Percentiles rank a stretch among this genome's conserved stretches.
These are phyloP conservation scores for Oreocharis arfaki DNA, from an alignment of 2,113 vertebrate genomes.

Conservation along the genomic window DNA sequence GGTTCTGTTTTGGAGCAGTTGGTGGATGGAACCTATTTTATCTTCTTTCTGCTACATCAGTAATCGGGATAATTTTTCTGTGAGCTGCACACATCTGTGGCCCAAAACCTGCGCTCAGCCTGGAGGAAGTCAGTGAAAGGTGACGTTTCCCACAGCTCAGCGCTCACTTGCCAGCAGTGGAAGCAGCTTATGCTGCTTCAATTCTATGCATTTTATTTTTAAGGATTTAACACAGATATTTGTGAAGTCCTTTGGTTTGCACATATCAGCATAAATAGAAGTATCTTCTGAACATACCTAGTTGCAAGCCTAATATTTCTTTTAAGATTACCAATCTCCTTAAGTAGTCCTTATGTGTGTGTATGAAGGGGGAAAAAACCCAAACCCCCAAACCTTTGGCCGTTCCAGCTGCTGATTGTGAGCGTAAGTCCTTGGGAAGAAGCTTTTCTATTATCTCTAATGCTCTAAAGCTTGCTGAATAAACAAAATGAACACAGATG, in stretches of 20 bases:
- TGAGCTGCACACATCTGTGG: not conserved
- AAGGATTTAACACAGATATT: not conserved
- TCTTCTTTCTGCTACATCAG: not conserved
- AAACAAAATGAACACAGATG: conserved; percentile 60
- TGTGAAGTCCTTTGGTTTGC: not conserved
- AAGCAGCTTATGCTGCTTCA: not conserved
- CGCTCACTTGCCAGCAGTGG: not conserved
- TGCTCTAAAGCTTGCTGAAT: conserved; percentile 29
- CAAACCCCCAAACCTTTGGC: not conserved
- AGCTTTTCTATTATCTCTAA: conserved; percentile 16
- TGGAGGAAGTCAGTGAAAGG: not conserved
- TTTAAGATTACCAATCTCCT: not conserved
- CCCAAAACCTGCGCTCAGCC: not conserved
- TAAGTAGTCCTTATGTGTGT: not conserved
- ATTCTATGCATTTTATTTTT: not conserved
- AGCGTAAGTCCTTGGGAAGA: not conserved
- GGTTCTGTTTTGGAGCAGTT: not conserved
- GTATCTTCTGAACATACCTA: not conserved
- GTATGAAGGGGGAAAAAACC: not conserved
- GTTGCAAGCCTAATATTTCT: not conserved
- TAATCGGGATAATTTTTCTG: not conserved
- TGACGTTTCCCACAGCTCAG: accelerated
- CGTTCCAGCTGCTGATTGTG: conserved; percentile 23
- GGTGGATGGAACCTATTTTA: not conserved
- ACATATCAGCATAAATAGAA: not conserved